Base-by-base conservation (phyloP, 2,888 invertebrate genomes). In the Dicycla oo region DNA sequence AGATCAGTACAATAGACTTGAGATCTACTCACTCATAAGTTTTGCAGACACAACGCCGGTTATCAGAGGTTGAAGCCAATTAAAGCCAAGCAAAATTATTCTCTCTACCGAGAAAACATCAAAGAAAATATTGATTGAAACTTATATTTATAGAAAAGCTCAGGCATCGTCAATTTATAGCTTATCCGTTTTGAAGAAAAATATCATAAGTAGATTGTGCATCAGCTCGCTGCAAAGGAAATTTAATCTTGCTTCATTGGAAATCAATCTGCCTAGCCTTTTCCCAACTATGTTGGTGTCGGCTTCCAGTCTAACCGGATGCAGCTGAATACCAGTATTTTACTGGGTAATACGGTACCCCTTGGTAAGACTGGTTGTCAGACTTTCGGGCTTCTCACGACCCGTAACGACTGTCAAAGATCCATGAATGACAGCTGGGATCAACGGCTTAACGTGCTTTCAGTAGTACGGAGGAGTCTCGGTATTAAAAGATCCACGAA, bases 161-260 rank as follows among this genome's bases (percentile, higher is more conserved):
- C 49, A 45, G 43, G 26, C 23, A 18, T 20, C 20, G 0, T 51
- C 13, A 38, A 30, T 63, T 69, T 60, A 64, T 47, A 66, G 20
- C 2, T 11, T 18, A 40, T 54, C 34, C 5, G 23, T 51, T 67
- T 54, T 34, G 20, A 53, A 54, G 60, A 45, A 62, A 71, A 76
- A 76, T 62, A 45, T 26, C 45, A 54, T 30, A 15, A 38, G 53
- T 47, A 65, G n/a, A 69, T 63, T 23, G n/a, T 77, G 65, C 61
- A 65, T 54, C 61, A 65, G 40, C 40, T n/a, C 10, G 8, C 20
- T 51, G 49, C 51, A 67, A 68, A 63, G 54, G 61, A 81, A 81
- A 65, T 80, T 71, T 40, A 76, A 65, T 77, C 65, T 67, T 43
- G 38, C 47, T 34, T 1, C 30, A 40, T n/a, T n/a, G n/a, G n/a